phyloP scores from a whole-genome alignment of 2,888 invertebrate genomes.

The Chrysomela aeneicollis region DNA sequence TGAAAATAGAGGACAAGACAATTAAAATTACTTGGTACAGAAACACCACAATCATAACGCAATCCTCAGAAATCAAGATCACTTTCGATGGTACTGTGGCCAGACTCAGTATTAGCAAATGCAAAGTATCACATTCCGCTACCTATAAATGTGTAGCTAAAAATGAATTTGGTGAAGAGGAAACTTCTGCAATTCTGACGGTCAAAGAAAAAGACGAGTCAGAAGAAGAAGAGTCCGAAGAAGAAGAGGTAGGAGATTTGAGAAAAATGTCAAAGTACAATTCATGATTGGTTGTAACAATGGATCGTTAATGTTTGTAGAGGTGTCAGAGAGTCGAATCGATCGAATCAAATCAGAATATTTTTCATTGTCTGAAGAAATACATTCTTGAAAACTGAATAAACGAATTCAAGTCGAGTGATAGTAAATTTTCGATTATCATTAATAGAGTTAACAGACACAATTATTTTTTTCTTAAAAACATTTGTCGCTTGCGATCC shows the following conservation, averaged over 20 bases:
- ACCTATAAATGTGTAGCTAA: slow-evolving; percentile 86
- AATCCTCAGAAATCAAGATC: slow-evolving; percentile 79
- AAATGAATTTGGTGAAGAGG: slow-evolving; percentile 92
- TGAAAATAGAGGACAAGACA: slow-evolving; percentile 79
- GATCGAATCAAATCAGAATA: no score
- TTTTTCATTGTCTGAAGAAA: no score
- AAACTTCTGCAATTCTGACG: slow-evolving; percentile 84
- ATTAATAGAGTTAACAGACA: no score
- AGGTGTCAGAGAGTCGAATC: no score
- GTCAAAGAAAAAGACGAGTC: slow-evolving; percentile 68
- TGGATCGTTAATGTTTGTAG: no score
- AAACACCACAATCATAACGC: slow-evolving; percentile 78
- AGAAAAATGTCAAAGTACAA: no score
- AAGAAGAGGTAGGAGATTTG: slow-evolving; percentile 40
- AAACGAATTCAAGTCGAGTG: no score
- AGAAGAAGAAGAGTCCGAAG: slow-evolving; percentile 46
- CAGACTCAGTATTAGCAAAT: slow-evolving; percentile 78
- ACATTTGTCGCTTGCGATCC: no score
- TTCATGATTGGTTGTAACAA: no score
- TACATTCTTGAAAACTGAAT: no score
- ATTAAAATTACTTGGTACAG: slow-evolving; percentile 88
- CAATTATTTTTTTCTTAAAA: no score
- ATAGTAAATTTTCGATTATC: no score
- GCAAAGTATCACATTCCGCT: slow-evolving; percentile 77
- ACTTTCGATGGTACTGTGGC: slow-evolving; percentile 86